These are phyloP conservation scores for Harpegnathos saltator DNA, from an alignment of 1,140 invertebrate genomes.

Conservation along the genomic window DNA sequence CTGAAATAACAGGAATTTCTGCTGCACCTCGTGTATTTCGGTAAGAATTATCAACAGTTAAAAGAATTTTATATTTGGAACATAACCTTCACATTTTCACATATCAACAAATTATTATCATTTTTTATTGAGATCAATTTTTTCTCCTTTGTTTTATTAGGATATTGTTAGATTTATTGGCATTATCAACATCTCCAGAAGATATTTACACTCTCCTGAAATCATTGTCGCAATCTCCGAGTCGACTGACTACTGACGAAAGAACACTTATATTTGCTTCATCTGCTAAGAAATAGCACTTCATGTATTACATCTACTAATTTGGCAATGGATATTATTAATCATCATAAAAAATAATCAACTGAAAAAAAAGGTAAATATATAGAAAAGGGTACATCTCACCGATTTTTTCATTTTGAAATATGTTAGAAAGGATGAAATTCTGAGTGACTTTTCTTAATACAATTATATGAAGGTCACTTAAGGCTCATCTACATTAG, in stretches of 20 bases:
- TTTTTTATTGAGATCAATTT: background rate
- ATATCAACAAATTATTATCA: too few species aligned
- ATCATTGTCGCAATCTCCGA: background rate
- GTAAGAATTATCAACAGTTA: constrained; percentile 66
- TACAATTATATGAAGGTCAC: too few species aligned
- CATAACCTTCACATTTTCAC: constrained; percentile 45
- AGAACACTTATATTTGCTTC: background rate
- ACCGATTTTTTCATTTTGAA: too few species aligned
- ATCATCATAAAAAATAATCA: constrained; percentile 3
- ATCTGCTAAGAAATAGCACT: background rate
- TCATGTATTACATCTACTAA: background rate
- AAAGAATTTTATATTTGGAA: background rate
- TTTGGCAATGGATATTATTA: constrained; percentile 5
- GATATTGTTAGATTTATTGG: constrained; percentile 77
- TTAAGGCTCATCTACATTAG: too few species aligned
- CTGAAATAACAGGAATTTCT: constrained; percentile 77
- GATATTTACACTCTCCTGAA: constrained; percentile 78
- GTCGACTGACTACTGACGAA: background rate
- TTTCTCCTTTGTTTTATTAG: constrained; percentile 62
- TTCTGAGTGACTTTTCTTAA: too few species aligned
- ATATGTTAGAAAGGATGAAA: too few species aligned
- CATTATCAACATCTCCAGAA: constrained; percentile 77
- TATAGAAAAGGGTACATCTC: too few species aligned
- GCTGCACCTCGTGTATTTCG: constrained; percentile 73
- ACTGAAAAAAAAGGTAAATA: background rate